phyloP scores from a whole-genome alignment of 2,888 invertebrate species.

The Tachina grossa region DNA sequence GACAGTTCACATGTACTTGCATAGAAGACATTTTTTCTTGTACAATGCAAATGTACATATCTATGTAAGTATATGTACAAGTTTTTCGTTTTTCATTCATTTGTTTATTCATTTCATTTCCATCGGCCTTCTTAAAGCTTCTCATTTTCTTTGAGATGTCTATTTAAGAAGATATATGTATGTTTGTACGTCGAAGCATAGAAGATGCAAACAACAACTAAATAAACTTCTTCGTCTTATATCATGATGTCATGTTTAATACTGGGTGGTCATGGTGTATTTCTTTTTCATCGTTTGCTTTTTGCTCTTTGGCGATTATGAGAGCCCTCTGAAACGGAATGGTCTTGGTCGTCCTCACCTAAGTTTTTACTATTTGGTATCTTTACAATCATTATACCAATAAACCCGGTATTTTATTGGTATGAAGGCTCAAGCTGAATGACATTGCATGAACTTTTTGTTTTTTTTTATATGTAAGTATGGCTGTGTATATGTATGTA shows the following conservation, averaged over 20 bases:
- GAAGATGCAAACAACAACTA: slow-evolving; percentile 46
- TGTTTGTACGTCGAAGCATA: slow-evolving; percentile 1
- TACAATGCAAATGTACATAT: neutral
- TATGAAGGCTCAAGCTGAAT: slow-evolving; percentile 64
- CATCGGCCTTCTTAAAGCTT: slow-evolving; percentile 24
- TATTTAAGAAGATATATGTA: slow-evolving; percentile 4
- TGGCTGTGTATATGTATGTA: too few relatives aligned
- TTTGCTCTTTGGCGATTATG: slow-evolving; percentile 26
- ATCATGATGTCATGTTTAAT: slow-evolving; percentile 69
- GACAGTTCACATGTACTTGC: neutral
- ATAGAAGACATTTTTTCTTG: slow-evolving; percentile 18
- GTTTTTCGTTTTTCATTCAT: neutral
- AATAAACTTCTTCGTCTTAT: slow-evolving; percentile 46
- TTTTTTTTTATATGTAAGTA: neutral
- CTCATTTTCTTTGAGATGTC: slow-evolving; percentile 46
- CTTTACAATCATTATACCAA: slow-evolving; percentile 11
- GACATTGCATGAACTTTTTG: slow-evolving; percentile 68
- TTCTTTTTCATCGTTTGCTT: slow-evolving; percentile 3
- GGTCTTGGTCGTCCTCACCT: slow-evolving; percentile 27
- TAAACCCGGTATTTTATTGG: slow-evolving; percentile 44
- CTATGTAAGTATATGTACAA: too few relatives aligned
- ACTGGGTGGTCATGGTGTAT: slow-evolving; percentile 65
- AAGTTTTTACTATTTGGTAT: slow-evolving; percentile 13
- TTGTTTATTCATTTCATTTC: slow-evolving; percentile 18
- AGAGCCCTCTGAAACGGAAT: slow-evolving; percentile 41